Base-by-base conservation (phyloP, 2,797 vertebrate species). In the Pseudochromis fuscus region DNA sequence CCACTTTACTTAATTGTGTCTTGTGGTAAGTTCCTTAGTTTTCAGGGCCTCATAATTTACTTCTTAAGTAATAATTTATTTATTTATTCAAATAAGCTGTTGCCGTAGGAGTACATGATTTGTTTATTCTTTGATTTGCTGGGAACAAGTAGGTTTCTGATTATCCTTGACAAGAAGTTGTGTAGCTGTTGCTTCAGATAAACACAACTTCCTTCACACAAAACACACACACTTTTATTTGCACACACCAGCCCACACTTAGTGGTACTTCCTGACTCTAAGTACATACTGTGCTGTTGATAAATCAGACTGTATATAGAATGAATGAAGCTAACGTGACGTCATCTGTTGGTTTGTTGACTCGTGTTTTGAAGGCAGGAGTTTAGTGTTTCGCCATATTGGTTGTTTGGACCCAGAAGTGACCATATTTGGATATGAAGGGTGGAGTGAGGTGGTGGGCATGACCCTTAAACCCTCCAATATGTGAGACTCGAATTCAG, bases 1-100 rank as follows among this genome's bases (percentile, higher is more conserved):
- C 96, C 94, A 96, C 96, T 98, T 97, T 97, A 96, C 96, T 97
- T 99, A 93, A 96, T 97, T 98, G 95, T 99, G 96, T 98, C 91
- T 98, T 98, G 95, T 98, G 98, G 98, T 99, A 99, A 99, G 98
- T 99, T 97, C 87, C 93, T 87, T 94, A 93, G 94, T 95, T 88
- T 95, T 93, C 85, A 94, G 95, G 95, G 95, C 88, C 78, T 77
- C 37, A 93, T 92, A 89, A 85, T 58, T 46, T 83, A 82, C 75
- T 94, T 72, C n/a, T 92, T 87, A 79, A 70, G 57, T 30, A n/a
- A n/a, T n/a, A n/a, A n/a, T n/a, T n/a, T n/a, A n/a, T n/a, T n/a
- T n/a, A 70, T 62, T 73, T 82, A 87, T 80, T 84, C 23, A 35
- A 73, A 62, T 44, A 5, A 65, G 37, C 19, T 25, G 45, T 64